Conservation (phyloP, 2,797 vertebrate genomes). For the Helarctos malayanus region DNA sequence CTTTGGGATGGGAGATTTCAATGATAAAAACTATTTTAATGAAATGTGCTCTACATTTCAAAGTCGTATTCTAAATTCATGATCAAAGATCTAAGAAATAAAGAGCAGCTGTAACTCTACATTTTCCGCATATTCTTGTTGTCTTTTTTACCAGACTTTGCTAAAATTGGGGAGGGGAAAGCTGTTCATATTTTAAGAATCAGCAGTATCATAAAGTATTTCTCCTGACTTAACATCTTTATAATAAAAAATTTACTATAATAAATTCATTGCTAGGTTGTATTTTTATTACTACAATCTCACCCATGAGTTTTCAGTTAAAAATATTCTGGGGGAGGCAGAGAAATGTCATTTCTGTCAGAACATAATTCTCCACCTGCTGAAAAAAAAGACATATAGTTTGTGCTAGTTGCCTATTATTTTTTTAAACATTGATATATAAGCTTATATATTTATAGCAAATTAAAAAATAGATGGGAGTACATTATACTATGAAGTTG, state of each 20-base stretch:
- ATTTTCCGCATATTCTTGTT: conserved; percentile 56
- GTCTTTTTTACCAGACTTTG: conserved; percentile 66
- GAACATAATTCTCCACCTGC: conserved; percentile 76
- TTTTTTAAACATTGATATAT: conserved; percentile 76
- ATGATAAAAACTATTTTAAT: conserved; percentile 69
- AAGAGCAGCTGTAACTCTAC: conserved; percentile 68
- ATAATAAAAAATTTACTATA: conserved; percentile 79
- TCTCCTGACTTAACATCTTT: conserved; percentile 79
- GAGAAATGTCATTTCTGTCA: conserved; percentile 83
- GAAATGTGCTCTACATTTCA: conserved; percentile 76
- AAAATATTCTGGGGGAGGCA: conserved; percentile 83
- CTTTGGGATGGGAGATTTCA: conserved; percentile 68
- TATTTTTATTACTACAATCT: conserved; percentile 84
- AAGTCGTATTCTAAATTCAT: conserved; percentile 64
- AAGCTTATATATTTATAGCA: conserved; percentile 41
- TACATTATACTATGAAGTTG: conserved; percentile 45
- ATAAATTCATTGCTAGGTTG: conserved; percentile 81
- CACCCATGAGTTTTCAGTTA: conserved; percentile 78
- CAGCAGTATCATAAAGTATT: conserved; percentile 75
- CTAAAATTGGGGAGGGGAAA: conserved; percentile 60
- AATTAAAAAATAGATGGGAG: conserved; percentile 53
- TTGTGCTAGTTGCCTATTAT: conserved; percentile 79
- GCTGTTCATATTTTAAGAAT: conserved; percentile 74
- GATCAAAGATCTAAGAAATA: conserved; percentile 67
- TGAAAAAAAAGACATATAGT: conserved; percentile 72